Evolutionary conservation across 2,888 invertebrate genomes (phyloP).

Genomic region (Apodemia zela): DNA sequence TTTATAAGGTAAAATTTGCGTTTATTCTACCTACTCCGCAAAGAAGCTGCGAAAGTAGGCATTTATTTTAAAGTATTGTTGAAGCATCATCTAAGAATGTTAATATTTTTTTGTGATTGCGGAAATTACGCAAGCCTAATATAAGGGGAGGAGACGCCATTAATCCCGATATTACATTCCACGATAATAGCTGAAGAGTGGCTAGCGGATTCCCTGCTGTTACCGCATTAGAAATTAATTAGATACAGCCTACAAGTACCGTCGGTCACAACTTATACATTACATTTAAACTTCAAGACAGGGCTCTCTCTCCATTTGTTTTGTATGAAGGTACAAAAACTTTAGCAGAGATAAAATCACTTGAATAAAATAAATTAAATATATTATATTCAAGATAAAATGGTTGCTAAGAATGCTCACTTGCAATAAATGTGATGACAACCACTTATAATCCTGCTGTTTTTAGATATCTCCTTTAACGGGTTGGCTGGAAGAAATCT

Average conservation of each 20-base stretch:
- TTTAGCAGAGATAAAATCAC: neutral
- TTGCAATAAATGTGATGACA: neutral
- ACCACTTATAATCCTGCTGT: neutral
- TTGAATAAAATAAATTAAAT: neutral
- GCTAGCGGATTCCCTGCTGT: conserved; percentile 34
- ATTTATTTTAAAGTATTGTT: too few relatives aligned
- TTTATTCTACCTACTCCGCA: too few relatives aligned
- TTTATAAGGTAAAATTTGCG: too few relatives aligned
- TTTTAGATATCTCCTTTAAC: too few relatives aligned
- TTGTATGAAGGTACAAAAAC: conserved; percentile 5
- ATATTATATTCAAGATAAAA: neutral
- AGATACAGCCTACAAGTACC: conserved; percentile 44
- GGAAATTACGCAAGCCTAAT: conserved; percentile 1
- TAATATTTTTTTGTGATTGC: neutral
- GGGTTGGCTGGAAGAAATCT: too few relatives aligned
- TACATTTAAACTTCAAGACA: neutral
- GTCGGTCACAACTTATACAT: conserved; percentile 16
- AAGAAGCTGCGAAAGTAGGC: too few relatives aligned
- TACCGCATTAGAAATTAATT: conserved; percentile 56
- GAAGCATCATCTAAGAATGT: too few relatives aligned
- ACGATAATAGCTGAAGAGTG: conserved; percentile 40
- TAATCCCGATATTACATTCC: conserved; percentile 44
- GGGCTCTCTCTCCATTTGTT: neutral
- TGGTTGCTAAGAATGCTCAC: neutral
- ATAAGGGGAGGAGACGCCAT: conserved; percentile 35